Conservation (phyloP, 2,888 invertebrate species). For the Drosophila trichaetosa region DNA sequence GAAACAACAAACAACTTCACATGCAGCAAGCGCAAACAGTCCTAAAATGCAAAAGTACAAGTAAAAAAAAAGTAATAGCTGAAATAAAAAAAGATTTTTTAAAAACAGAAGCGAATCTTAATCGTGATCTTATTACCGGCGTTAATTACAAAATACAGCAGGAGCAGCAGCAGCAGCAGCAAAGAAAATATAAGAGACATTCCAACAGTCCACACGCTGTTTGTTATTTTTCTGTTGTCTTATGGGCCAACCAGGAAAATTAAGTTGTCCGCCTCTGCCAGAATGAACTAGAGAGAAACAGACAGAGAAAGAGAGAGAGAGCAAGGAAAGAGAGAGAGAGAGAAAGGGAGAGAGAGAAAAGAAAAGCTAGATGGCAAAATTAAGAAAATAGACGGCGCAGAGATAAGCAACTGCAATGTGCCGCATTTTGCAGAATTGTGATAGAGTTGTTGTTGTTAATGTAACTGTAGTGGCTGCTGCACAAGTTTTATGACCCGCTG, state of each 20-base stretch:
- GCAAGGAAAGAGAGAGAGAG: background rate
- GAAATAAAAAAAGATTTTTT: constrained; percentile 3
- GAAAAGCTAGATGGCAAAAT: constrained; percentile 48
- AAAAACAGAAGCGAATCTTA: constrained; percentile 61
- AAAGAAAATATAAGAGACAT: constrained; percentile 27
- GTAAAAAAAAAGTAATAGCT: background rate
- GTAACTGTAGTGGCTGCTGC: constrained; percentile 26
- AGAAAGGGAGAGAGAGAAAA: background rate
- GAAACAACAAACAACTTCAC: constrained; percentile 30
- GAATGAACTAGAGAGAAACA: constrained; percentile 1
- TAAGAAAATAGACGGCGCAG: constrained; percentile 65
- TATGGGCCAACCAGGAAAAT: constrained; percentile 57
- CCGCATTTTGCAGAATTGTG: constrained; percentile 48
- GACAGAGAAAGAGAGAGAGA: background rate
- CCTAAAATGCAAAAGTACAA: constrained; percentile 13
- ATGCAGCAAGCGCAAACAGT: constrained; percentile 17
- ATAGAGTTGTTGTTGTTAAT: constrained; percentile 14
- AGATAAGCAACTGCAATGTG: constrained; percentile 74
- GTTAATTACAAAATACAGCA: constrained; percentile 81
- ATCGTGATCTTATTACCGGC: constrained; percentile 83
- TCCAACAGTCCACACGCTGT: constrained; percentile 23
- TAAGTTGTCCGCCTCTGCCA: constrained; percentile 46
- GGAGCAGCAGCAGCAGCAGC: constrained; percentile 24
- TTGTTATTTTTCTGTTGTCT: constrained; percentile 30
- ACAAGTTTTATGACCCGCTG: constrained; percentile 67